A percentile compares a stretch with the other conserved stretches of the same genome.
These are phyloP conservation scores for Brachionus plicatilis DNA, from an alignment of 1,140 invertebrate genomes.

Conservation along the genomic window DNA sequence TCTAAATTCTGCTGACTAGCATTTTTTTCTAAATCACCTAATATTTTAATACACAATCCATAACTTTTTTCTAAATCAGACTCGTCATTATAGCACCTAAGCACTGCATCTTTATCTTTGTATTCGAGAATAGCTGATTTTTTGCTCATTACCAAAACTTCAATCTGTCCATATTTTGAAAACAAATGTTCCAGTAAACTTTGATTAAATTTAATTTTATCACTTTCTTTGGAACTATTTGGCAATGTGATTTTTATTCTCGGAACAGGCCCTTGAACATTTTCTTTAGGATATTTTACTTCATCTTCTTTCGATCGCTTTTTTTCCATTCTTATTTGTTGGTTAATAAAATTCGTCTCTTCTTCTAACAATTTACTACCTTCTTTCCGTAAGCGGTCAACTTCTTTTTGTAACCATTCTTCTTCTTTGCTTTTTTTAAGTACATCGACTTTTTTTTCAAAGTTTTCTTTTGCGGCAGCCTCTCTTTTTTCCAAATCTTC, in stretches of 20 bases:
- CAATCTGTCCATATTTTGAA: slow-evolving; percentile 29
- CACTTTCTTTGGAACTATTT: background rate
- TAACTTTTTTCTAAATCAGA: background rate
- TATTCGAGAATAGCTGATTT: slow-evolving; percentile 32
- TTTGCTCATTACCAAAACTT: slow-evolving; percentile 21
- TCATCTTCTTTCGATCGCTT: background rate
- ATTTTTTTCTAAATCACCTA: background rate
- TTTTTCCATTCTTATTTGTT: slow-evolving; percentile 11
- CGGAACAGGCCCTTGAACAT: background rate
- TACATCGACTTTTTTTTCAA: background rate
- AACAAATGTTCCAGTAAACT: slow-evolving; percentile 5
- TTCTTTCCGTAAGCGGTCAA: slow-evolving; percentile 28
- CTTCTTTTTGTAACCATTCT: slow-evolving; percentile 26
- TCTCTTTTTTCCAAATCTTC: slow-evolving; percentile 33
- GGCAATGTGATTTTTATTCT: slow-evolving; percentile 17
- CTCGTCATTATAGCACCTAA: slow-evolving; percentile 11
- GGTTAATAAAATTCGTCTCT: slow-evolving; percentile 24
- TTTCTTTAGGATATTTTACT: background rate
- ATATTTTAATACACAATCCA: background rate
- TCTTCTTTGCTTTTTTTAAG: slow-evolving; percentile 1
- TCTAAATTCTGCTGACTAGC: background rate
- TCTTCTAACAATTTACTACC: slow-evolving; percentile 34
- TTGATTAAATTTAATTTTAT: background rate
- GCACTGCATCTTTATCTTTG: background rate
- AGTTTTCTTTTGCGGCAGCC: background rate